These are phyloP conservation scores for Uromys caudimaculatus DNA, from an alignment of 2,797 vertebrate species.

Conservation along the genomic window DNA sequence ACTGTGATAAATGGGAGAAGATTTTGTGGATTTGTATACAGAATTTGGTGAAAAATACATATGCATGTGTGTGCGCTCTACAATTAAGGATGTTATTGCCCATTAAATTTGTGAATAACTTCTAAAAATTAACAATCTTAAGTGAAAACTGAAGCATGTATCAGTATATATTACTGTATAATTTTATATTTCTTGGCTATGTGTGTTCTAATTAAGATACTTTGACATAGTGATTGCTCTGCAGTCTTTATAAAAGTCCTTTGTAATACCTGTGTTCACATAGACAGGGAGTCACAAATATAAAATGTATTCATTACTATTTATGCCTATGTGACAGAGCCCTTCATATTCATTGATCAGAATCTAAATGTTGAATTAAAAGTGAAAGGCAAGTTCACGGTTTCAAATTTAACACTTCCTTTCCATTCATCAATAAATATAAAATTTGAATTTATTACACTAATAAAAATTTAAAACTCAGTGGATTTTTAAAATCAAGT, in stretches of 20 bases:
- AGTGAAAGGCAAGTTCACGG: not conserved
- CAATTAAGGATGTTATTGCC: not conserved
- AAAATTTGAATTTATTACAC: conserved; percentile 38
- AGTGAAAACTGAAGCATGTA: conserved; percentile 12
- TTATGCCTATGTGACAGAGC: not conserved
- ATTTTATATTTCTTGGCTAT: conserved; percentile 20
- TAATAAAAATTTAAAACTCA: conserved; percentile 41
- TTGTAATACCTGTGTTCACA: not conserved
- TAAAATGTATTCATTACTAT: not conserved
- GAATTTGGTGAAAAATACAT: not conserved
- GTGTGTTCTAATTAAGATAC: not conserved
- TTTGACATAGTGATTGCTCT: not conserved
- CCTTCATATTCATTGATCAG: not conserved
- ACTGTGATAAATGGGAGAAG: not conserved
- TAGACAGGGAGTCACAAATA: not conserved
- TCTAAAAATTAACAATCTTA: conserved; percentile 48
- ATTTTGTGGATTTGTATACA: not conserved
- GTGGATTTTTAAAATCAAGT: not conserved
- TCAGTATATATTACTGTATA: conserved; percentile 47
- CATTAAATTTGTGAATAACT: conserved; percentile 35
- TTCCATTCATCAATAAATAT: conserved; percentile 51
- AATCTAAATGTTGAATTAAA: conserved; percentile 56
- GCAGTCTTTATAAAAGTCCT: conserved; percentile 18
- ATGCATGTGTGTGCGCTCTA: not conserved
- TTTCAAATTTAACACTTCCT: conserved; percentile 44